These are phyloP conservation scores for Chromoteleia sp. DNA, from an alignment of 2,888 invertebrate genomes.

Conservation along the genomic window DNA sequence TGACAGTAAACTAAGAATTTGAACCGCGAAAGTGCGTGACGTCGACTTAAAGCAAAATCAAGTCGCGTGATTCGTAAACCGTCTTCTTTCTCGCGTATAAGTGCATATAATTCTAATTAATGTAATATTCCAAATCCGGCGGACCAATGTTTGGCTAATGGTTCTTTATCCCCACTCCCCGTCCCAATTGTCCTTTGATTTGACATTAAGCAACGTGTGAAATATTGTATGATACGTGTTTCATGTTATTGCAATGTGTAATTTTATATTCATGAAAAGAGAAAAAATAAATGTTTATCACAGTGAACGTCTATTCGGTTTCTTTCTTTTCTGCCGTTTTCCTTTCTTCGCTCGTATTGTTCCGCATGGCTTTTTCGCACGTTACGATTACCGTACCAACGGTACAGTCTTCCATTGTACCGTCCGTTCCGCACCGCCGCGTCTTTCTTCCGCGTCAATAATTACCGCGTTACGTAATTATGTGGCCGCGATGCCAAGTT, in stretches of 20 bases:
- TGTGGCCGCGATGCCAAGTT: constrained; percentile 19
- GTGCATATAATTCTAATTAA: constrained; percentile 23
- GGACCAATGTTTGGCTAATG: constrained; percentile 28
- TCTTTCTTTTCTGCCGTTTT: constrained; percentile 19
- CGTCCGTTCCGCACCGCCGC: constrained; percentile 57
- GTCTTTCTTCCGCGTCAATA: constrained; percentile 70
- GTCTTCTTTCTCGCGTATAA: constrained; percentile 14
- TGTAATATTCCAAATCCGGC: constrained; percentile 17
- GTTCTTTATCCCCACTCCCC: constrained; percentile 3
- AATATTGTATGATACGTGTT: constrained; percentile 83
- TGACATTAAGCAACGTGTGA: constrained; percentile 76
- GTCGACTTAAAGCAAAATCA: constrained; percentile 20
- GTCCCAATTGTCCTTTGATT: constrained; percentile 9
- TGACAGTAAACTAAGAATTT: too few species aligned
- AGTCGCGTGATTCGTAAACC: constrained; percentile 38
- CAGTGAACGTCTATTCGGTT: constrained; percentile 45
- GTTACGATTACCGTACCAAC: constrained; percentile 56
- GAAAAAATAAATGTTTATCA: constrained; percentile 79
- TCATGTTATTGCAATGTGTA: constrained; percentile 80
- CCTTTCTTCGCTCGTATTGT: constrained; percentile 12
- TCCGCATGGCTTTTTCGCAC: constrained; percentile 52
- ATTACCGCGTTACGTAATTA: constrained; percentile 72
- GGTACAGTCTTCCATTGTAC: constrained; percentile 52
- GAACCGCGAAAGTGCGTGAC: too few species aligned
- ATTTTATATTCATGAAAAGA: constrained; percentile 81